Evolutionary conservation across 2,113 vertebrate genomes (phyloP), one percentile per base, ranked within the genome.

Genomic region (Cercocebus atys): DNA sequence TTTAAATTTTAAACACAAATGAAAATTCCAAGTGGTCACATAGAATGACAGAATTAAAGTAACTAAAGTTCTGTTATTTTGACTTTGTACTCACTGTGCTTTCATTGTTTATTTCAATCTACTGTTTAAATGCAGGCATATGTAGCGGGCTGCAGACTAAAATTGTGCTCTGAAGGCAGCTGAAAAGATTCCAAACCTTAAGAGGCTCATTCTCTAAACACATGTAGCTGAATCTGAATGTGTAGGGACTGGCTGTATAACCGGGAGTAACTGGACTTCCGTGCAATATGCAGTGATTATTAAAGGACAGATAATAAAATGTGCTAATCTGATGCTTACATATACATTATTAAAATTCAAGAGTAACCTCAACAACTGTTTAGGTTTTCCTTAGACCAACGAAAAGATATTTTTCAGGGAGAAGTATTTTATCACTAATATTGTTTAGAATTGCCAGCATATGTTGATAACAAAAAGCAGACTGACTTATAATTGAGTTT

Each of bases 1-100:
- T 79, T 55, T 85, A 85, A 79, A 93, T 89, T 55, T 89, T 84
- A 96, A 95, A 72, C 30, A 43, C 50, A 83, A 18, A 81, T n/a
- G 73, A 94, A 83, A 88, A 61, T 50, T 43, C 35, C 40, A 70
- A 66, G 17, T 43, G 27, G 66, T 59, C 88, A 59, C 50, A 40
- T 13, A 59, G 57, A 86, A 90, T 43, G 27, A 66, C 35, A 81
- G 11, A 87, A 68, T 68, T 68, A 79, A 87, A 57, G 4, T 23
- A 78, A 43, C 38, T 30, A 1, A 66, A 35, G 22, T 47, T 45
- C 61, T 95, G 10, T 61, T 79, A 79, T 68, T 87, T 76, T 76
- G 38, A 75, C 75, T 81, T 81, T 57, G 11, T 1, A 68, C n/a
- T 55, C 64, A 50, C 13, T 32, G 13, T 79, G n/a, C 25, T 75